These are phyloP conservation scores for Drosophila acutilabella DNA, from an alignment of 2,888 invertebrate genomes.

Conservation along the genomic window DNA sequence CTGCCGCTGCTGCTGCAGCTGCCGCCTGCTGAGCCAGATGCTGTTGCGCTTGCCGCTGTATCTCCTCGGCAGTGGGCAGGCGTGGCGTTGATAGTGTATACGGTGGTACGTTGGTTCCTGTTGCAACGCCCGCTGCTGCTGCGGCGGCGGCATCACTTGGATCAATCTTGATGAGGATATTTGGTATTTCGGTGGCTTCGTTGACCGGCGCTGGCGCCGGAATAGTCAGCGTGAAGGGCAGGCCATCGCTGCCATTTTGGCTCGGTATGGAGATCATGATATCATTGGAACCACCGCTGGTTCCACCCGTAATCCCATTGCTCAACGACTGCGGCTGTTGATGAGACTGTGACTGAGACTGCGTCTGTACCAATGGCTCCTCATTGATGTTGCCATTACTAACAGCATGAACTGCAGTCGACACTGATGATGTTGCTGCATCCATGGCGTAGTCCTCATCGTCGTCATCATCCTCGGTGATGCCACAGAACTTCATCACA, in stretches of 20 bases:
- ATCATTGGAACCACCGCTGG: constrained; percentile 58
- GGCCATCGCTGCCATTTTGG: constrained; percentile 82
- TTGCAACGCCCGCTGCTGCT: constrained; percentile 46
- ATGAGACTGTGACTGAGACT: constrained; percentile 8
- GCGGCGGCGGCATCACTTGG: constrained; percentile 74
- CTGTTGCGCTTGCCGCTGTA: constrained; percentile 82
- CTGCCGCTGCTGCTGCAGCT: constrained; percentile 74
- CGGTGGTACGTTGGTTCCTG: constrained; percentile 76
- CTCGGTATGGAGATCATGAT: constrained; percentile 85
- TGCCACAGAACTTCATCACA: constrained; percentile 90
- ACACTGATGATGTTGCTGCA: constrained; percentile 16
- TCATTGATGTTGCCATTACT: constrained; percentile 28
- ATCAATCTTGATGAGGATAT: constrained; percentile 85
- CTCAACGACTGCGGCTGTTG: constrained; percentile 22
- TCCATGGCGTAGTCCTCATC: constrained; percentile 87
- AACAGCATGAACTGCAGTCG: constrained; percentile 26
- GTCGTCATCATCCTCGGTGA: constrained; percentile 89
- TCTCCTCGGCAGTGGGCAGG: constrained; percentile 84
- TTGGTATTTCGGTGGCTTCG: constrained; percentile 80
- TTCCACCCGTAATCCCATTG: constrained; percentile 21
- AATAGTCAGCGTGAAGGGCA: constrained; percentile 85
- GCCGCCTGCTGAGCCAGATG: constrained; percentile 81
- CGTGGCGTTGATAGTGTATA: constrained; percentile 85
- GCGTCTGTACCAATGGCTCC: constrained; percentile 37
- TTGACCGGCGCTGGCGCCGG: constrained; percentile 75